These are phyloP conservation scores for Phrynocephalus vlangalii DNA, from an alignment of 2,797 vertebrate genomes.

Conservation along the genomic window DNA sequence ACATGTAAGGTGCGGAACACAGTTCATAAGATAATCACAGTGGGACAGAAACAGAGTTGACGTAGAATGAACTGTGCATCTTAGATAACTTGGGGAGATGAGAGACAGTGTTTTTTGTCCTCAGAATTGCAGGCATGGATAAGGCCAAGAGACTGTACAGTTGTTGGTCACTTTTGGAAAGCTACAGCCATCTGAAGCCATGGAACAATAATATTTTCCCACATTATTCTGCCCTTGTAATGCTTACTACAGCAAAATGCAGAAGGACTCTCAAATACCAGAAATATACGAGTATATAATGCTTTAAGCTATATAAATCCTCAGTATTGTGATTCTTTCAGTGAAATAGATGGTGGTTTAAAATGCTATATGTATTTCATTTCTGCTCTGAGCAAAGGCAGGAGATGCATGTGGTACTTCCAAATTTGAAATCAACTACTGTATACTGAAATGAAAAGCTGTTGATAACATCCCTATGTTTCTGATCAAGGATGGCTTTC, in stretches of 20 bases:
- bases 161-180: not conserved
- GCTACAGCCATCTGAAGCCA: not conserved
- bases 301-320: not conserved
- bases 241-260: not conserved
- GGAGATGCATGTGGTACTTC: not conserved
- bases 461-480: too few species aligned
- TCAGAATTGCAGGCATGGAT: not conserved
- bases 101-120: not conserved
- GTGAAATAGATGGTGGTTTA: not conserved
- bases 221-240: not conserved
- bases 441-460: too few species aligned
- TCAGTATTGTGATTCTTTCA: not conserved
- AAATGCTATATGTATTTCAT: not conserved
- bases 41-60: constrained; percentile 19
- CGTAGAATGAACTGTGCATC: constrained; percentile 13
- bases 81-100: not conserved
- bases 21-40: constrained; percentile 20
- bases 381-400: not conserved
- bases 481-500: too few species aligned
- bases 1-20: not conserved
- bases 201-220: not conserved
- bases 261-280: not conserved
- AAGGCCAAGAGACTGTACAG: not conserved
- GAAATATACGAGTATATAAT: not conserved
- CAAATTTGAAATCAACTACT: not conserved